Evolutionary conservation across 2,888 invertebrate species (phyloP), one percentile per base, ranked within the genome.

Genomic region (Ophion slaviceki): DNA sequence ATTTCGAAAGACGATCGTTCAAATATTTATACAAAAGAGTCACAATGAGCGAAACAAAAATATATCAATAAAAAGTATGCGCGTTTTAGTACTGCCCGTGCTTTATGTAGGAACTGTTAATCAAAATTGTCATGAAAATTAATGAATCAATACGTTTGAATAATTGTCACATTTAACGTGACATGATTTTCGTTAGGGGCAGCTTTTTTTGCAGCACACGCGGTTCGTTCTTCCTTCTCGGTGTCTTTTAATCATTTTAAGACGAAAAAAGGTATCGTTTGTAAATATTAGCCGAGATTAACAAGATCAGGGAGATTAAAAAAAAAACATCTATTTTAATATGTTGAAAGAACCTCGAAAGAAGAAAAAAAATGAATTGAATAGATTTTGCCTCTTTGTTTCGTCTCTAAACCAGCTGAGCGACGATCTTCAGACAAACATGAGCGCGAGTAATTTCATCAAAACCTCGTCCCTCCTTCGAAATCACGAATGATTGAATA

Each of bases 351-450:
- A 28, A 75, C 14, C 70, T 74, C 47, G 59, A 70, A n/a, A 75
- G 24, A 80, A 82, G 32, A 70, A 76, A 78, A 14, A 75, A 76
- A 61, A 20, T 71, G 81, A 20, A 68, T 61, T 61, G 53, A 85
- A 57, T 90, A 90, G 89, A 90, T 89, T 88, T 53, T 53, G 53
- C 88, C 91, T 92, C 79, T 87, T 83, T 80, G 72, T 72, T 72
- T 81, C n/a, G 75, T 76, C 66, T 78, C 20, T 75, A 47, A 61
- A 75, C n/a, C 47, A 20, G 32, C 32, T 71, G 61, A 77, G 80
- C 20, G 53, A 72, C 53, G 17, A 68, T 80, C 28, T 75, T 64
- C 40, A 80, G n/a, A 77, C 28, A 17, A 53, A 57, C 61, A 8
- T 71, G 47, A 14, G 24, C 2, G 11, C n/a, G n/a, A 62, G 24